Base-by-base conservation (phyloP, 2,113 vertebrate species). In the Rhodinocichla rosea region DNA sequence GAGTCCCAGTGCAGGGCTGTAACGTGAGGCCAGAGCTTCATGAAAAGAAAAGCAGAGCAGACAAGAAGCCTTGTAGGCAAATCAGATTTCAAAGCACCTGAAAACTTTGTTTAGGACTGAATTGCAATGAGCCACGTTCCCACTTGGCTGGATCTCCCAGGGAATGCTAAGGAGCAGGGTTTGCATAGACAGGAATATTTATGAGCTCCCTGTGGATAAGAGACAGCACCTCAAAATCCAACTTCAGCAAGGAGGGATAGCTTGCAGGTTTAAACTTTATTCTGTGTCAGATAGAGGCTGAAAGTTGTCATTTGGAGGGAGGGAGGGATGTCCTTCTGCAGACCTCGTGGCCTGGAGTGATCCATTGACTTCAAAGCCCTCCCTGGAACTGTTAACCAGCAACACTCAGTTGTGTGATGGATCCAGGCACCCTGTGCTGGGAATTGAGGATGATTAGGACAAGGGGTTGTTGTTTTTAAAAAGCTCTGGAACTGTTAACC, bases 61-160 rank as follows among this genome's bases (percentile, higher is more conserved):
- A 97, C 71, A 74, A 88, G 84, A 28, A 96, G 63, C 92, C 47
- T 93, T n/a, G 4, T 92, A 95, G 86, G 95, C 96, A 96, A 96
- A 97, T 91, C 45, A 83, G 44, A 15, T 93, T 95, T 97, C 92
- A 97, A 93, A 96, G 89, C 76, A 40, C 91, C 81, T 56, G 35
- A 56, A 22, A 90, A 94, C 47, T 96, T 93, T 93, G 89, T 92
- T 95, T 94, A 83, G 71, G 75, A 52, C 70, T 75, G 83, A 83
- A 81, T 90, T 1, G 2, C 83, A 92, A 52, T 75, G 6, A 92
- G 71, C 94, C 68, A 56, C n/a, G 3, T 93, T 94, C 85, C 71
- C 76, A 15, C 69, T 70, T 86, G 90, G 78, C 90, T 92, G 85
- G 22, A 32, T 52, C 92, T 65, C 64, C 86, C 7, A 75, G 65